A percentile compares a stretch with the other conserved stretches of the same genome.
Evolutionary conservation across 2,888 invertebrate species (phyloP).

Genomic region (Rutpela maculata): DNA sequence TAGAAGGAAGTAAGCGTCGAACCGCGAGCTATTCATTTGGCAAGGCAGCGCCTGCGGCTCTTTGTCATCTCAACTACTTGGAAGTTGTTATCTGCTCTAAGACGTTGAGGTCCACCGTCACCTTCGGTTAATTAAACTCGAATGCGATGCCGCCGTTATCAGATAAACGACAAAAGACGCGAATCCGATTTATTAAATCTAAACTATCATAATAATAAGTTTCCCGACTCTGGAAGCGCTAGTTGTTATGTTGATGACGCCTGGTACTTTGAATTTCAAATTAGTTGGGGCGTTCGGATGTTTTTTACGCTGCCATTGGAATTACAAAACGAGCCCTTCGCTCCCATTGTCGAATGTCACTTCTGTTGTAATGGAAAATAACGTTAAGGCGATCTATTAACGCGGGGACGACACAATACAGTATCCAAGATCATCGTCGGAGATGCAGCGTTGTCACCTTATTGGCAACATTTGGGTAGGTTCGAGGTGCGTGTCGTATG

Average conservation of each 20-base stretch:
- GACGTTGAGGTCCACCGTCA: conserved; percentile 64
- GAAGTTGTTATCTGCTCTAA: conserved; percentile 64
- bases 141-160: conserved; percentile 39
- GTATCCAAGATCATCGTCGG: conserved; percentile 24
- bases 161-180: conserved; percentile 39
- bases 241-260: conserved; percentile 62
- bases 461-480: conserved; percentile 24
- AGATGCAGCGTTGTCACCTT: conserved; percentile 23
- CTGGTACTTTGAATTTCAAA: conserved; percentile 69
- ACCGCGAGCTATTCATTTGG: conserved; percentile 61
- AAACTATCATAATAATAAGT: conserved; percentile 37
- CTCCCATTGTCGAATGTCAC: conserved; percentile 59
- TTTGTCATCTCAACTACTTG: conserved; percentile 61
- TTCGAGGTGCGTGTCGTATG: conserved; percentile 58
- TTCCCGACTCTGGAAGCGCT: conserved; percentile 31
- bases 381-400: conserved; percentile 54
- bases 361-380: conserved; percentile 63
- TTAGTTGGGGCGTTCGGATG: conserved; percentile 60
- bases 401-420: conserved; percentile 47
- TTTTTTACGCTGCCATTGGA: conserved; percentile 61
- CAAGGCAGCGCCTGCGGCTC: conserved; percentile 52
- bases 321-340: conserved; percentile 62
- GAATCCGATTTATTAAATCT: conserved; percentile 39
- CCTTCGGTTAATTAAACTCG: conserved; percentile 65
- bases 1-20: conserved; percentile 59